Base-by-base conservation (phyloP, 92 coral and sea anemone genomes). In the Actinernus sp. region DNA sequence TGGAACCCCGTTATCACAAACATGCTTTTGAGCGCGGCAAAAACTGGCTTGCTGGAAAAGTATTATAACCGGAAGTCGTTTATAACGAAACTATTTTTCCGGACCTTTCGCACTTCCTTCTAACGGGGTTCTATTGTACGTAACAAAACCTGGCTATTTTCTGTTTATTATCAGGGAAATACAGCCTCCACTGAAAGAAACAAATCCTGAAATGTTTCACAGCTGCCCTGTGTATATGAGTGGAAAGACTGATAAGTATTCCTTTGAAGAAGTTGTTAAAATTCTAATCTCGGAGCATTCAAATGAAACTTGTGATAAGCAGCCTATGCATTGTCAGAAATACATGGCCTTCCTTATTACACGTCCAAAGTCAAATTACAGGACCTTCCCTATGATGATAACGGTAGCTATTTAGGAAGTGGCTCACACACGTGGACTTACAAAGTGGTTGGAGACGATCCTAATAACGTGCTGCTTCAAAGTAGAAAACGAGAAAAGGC, bases 241-340 rank as follows among this genome's bases (percentile, higher is more conserved):
- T 30, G 72, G 72, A n/a, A 49, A 65, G 16, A 65, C 72, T 2
- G 56, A 48, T n/a, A n/a, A n/a, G 18, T 47, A 65, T 36, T 47
- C 72, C 7, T 65, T 65, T 65, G 57, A 65, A 30, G 76, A 68
- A 3, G 61, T 55, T n/a, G 24, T 76, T 1, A 43, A 55, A 29
- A 64, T 76, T 3, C 34, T 76, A 16, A 51, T 55, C 26, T 47
- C 61, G 27, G 85, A 68, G 31, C 78, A 78, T 44, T 51, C 70
- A 43, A 30, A 24, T 16, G 61, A 68, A 49, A 29, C 68, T 18
- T 78, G 85, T 59, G 54, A 36, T 12, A 68, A 68, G 77, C 78
- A 68, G 46, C 85, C 85, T 25, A 78, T 78, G 78, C 68, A 61
- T 44, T 70, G 75, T 26, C 85, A 59, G 51, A 61, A 47, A 51